Base-by-base conservation (phyloP, 2,888 invertebrate genomes). In the Troglohyphantes excavatus region DNA sequence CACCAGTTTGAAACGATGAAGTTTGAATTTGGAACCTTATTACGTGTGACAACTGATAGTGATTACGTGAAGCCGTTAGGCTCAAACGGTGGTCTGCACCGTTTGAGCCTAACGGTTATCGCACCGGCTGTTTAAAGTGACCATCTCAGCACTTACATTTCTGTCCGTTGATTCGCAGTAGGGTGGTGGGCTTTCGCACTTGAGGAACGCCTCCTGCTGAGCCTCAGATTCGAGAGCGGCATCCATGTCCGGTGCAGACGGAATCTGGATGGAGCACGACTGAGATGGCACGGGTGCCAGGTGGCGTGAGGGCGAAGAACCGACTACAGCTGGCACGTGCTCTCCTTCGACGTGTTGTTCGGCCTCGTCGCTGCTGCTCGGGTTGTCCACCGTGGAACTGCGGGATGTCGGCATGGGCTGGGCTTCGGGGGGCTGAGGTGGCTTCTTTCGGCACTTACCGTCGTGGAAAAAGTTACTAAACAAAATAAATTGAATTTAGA, bases 401-500 rank as follows among this genome's bases (percentile, higher is more conserved):
- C 82, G 68, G 2, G 59, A 73, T 2, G 88, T 89, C 0, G 82
- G 82, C 13, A 82, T 82, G 6, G 76, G 82, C 21, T 75, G 59
- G 2, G 75, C 68, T 43, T 82, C 88, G 0, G 88, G 70, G 0
- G 76, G 59, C 6, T 67, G 53, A 7, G 73, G 61, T 0, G 46
- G 63, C 23, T 84, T 90, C 19, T 84, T 83, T 17, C 84, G 78
- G 26, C 89, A 90, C 39, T 90, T 90, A 26, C 89, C 83, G 17
- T 78, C 89, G 72, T 90, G 83, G 84, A 84, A 90, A 39, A 83
- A 90, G 23, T 83, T 90, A 0, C 89, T 90, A 23, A 21, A 63
- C 27, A 26, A 43, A 23, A 23, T 26, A 46, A 33, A 33, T n/a
- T n/a, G n/a, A n/a, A n/a, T n/a, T n/a, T n/a, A n/a, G n/a, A n/a